Percentiles rank a stretch among this genome's conserved stretches.
Conservation (phyloP, 2,888 invertebrate genomes). For the Hydriomena furcata region DNA sequence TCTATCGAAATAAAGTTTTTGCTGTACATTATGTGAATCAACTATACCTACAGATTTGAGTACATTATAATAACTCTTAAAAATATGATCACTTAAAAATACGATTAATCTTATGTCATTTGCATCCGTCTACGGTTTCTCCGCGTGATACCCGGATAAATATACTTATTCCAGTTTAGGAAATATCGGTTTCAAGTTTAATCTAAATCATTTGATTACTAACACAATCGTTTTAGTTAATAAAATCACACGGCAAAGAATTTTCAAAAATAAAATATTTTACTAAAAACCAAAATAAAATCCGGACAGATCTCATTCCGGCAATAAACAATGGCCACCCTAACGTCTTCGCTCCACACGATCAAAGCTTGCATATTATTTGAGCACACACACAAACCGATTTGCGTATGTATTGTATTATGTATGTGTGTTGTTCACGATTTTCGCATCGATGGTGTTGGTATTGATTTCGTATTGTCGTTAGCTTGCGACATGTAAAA, state of each 20-base stretch:
- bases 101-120: too few species aligned
- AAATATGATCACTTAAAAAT: too few species aligned
- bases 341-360: constrained; percentile 72
- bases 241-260: too few species aligned
- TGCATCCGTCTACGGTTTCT: too few species aligned
- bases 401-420: constrained; percentile 39
- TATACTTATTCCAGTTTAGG: too few species aligned
- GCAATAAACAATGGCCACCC: constrained; percentile 54
- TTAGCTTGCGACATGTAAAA: constrained; percentile 80
- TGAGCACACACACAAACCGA: constrained; percentile 52
- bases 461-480: constrained; percentile 84
- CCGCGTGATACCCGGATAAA: too few species aligned
- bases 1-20: not conserved
- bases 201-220: too few species aligned
- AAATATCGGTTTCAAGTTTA: too few species aligned
- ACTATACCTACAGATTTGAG: too few species aligned
- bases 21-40: not conserved
- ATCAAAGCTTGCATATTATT: constrained; percentile 77
- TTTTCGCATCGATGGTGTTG: constrained; percentile 82
- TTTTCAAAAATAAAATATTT: too few species aligned
- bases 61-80: too few species aligned
- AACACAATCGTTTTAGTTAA: too few species aligned
- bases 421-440: constrained; percentile 74
- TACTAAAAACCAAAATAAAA: not conserved
- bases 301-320: constrained; percentile 11